Evolutionary conservation across 2,888 invertebrate genomes (phyloP), one percentile per base, ranked within the genome.

Genomic region (Lycia hirtaria): DNA sequence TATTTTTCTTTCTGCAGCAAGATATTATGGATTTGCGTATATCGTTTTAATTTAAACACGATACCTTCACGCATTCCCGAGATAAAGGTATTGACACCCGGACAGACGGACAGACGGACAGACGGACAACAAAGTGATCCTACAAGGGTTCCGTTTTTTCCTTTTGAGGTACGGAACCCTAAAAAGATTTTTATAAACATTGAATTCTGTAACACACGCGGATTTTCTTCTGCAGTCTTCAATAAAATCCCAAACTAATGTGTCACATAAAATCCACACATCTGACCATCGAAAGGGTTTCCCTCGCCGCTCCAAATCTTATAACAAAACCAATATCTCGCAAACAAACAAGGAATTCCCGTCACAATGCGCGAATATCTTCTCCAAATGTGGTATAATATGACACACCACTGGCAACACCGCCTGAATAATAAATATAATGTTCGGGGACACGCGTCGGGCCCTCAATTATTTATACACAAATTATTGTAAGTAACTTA

Each of bases 351-450:
- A 50, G 33, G 12, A 65, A 88, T 87, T 88, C 88, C 77, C 79
- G 83, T 84, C 87, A 81, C 89, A 84, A 75, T 76, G 73, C 56
- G 68, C 80, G 81, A 83, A 88, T 89, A 90, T 89, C 87, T 88
- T 81, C 80, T 83, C 85, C 83, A 87, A 88, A 89, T 82, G 80
- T 78, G 83, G 82, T 83, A 74, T 88, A 89, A 90, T 89, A 89
- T 88, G 88, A 89, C 89, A 88, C 85, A 85, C 83, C 84, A 86
- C 81, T 83, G 82, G 88, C 83, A 85, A 86, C 87, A 87, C 74
- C 69, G 75, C 73, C 72, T 90, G 89, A 91, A 91, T 91, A 89
- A 91, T 90, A 88, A 81, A 88, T 88, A 85, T 78, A 78, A 78
- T 79, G 79, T 72, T 71, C 56, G 77, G 85, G 82, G 84, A 83